phyloP scores from a whole-genome alignment of 2,797 vertebrate genomes.

The Parambassis ranga region DNA sequence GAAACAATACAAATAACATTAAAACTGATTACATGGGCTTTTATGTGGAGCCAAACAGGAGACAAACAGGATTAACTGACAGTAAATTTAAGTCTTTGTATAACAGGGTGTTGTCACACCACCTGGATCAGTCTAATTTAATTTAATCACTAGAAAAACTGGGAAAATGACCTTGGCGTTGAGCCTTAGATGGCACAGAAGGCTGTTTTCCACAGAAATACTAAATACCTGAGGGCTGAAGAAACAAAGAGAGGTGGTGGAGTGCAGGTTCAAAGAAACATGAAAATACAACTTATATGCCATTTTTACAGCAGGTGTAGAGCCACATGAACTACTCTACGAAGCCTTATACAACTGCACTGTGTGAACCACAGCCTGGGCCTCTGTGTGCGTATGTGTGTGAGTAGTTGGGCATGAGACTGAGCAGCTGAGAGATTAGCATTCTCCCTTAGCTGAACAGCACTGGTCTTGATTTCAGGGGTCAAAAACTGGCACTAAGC shows the following conservation, averaged over 20 bases:
- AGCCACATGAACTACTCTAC: constrained; percentile 15
- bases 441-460: constrained; percentile 40
- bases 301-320: constrained; percentile 8
- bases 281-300: constrained; percentile 5
- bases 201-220: constrained; percentile 1
- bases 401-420: constrained; percentile 45
- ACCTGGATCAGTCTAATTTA: no score
- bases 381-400: constrained; percentile 12
- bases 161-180: constrained; percentile 3
- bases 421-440: constrained; percentile 64
- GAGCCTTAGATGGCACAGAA: constrained; percentile 1
- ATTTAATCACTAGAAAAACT: no score
- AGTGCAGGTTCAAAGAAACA: neutral
- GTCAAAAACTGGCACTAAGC: constrained; percentile 7
- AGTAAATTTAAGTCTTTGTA: constrained; percentile 11
- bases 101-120: neutral
- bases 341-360: constrained; percentile 33
- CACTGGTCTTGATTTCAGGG: constrained; percentile 23
- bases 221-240: neutral
- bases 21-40: constrained; percentile 6
- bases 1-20: constrained; percentile 17
- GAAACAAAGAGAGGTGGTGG: neutral
- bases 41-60: neutral
- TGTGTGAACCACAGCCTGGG: constrained; percentile 28
- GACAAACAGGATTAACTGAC: neutral